Evolutionary conservation across 2,113 vertebrate genomes (phyloP), one percentile per base, ranked within the genome.

Genomic region (Pluvialis apricaria): DNA sequence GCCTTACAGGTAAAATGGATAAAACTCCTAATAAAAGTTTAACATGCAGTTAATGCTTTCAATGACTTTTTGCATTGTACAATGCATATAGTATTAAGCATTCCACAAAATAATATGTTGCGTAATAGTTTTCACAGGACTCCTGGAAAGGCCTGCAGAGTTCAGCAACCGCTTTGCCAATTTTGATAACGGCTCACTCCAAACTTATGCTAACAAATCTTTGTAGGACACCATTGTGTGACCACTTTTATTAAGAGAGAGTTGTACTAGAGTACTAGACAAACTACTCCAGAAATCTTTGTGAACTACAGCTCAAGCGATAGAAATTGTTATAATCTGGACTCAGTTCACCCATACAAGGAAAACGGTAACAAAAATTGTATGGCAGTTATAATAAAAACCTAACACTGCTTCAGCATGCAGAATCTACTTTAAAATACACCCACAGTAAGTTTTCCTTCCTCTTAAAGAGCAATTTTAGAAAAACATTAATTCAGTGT

Each of bases 401-500:
- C 17, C 32, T 31, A 51, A 84, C 19, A 22, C 9, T 16, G 13
- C n/a, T 66, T 88, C 26, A 47, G 34, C 36, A 71, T 25, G 20
- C 22, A 82, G 47, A 75, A 81, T 13, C 25, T 73, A 54, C 55
- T 60, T 88, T 18, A 49, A 92, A 92, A 78, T 32, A 62, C 0
- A 0, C 34, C 9, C 29, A 54, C 28, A 77, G 45, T 66, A 80
- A 49, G 32, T 60, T 90, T 90, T n/a, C 47, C 36, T 82, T 89
- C 64, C 57, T 83, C 64, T 51, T 76, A 52, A 73, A 77, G 34
- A 79, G 69, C 76, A 31, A 78, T 95, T 76, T 85, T 82, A 29
- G 49, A 81, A 29, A 45, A 4, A n/a, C 49, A 69, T 21, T 36
- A 55, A 84, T 45, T 64, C 44, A 34, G 16, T 78, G 42, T 90